Base-by-base conservation (phyloP, 1,140 invertebrate species). In the Bombus fervidus region DNA sequence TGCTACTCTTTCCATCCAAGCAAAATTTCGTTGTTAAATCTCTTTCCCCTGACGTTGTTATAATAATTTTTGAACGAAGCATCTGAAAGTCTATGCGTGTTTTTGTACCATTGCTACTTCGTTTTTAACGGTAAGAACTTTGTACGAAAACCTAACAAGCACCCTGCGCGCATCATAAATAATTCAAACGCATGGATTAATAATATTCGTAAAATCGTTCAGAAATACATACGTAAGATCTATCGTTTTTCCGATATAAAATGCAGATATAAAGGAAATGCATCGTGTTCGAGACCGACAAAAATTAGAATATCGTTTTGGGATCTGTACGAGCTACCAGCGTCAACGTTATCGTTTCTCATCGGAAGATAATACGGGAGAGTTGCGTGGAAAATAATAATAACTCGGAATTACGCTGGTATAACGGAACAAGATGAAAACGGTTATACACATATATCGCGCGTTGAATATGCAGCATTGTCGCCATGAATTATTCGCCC, bases 401-500 rank as follows among this genome's bases (percentile, higher is more conserved):
- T n/a, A 59, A 83, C n/a, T 39, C 18, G 72, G 34, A 47, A 76
- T 76, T 76, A 76, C 59, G 18, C 72, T 41, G 39, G 43, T 53
- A 31, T 76, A 83, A 83, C 72, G 82, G 82, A 83, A 78, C 64
- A 31, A 59, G 62, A 83, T 69, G 64, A 39, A 69, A 68, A 83
- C 73, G 62, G 64, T 83, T 84, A 69, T 78, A n/a, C 4, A 59
- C 39, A 31, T 15, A 53, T 15, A 53, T 22, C 28, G 25, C 62
- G 43, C 34, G 34, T 28, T 59, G 75, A 71, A 78, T 84, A 78
- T 78, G 75, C 75, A 79, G 39, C 75, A 84, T 84, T 84, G 64
- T 84, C 47, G 82, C 79, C 75, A 62, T 84, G 82, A 84, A 79
- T 79, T 71, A 84, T 79, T 71, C 66, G 25, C 12, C n/a, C 5